phyloP scores from a whole-genome alignment of 2,888 invertebrate genomes.

The Tetropium fuscum region DNA sequence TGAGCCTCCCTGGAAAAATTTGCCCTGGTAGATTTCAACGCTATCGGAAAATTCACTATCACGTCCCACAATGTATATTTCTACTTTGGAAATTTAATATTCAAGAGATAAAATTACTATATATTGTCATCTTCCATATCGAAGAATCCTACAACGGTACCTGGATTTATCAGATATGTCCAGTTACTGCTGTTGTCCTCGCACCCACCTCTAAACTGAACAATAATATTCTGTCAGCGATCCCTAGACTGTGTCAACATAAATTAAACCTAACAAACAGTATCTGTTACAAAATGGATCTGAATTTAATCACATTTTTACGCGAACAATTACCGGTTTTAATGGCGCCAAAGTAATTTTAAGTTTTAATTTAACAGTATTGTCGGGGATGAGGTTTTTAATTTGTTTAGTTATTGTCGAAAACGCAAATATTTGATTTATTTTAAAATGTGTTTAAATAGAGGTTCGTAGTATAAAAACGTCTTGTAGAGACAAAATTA shows the following conservation, averaged over 20 bases:
- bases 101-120: too few relatives aligned
- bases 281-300: constrained; percentile 51
- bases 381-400: constrained; percentile 60
- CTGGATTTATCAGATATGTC: too few relatives aligned
- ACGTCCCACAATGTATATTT: too few relatives aligned
- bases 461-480: constrained; percentile 10
- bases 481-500: too few relatives aligned
- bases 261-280: constrained; percentile 57
- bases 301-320: constrained; percentile 63
- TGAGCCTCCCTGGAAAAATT: too few relatives aligned
- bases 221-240: constrained; percentile 20
- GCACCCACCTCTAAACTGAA: constrained; percentile 24
- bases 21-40: too few relatives aligned
- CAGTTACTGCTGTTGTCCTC: too few relatives aligned
- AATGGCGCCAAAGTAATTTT: constrained; percentile 63
- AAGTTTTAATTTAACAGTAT: constrained; percentile 61
- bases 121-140: too few relatives aligned
- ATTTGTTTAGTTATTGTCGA: constrained; percentile 56
- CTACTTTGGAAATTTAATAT: too few relatives aligned
- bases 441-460: constrained; percentile 36
- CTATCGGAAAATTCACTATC: too few relatives aligned
- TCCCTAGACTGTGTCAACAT: constrained; percentile 54
- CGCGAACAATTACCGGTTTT: constrained; percentile 60
- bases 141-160: too few relatives aligned
- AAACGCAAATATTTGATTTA: constrained; percentile 56